phyloP scores from a whole-genome alignment of 2,888 invertebrate genomes.

The Adelognathus sp. region DNA sequence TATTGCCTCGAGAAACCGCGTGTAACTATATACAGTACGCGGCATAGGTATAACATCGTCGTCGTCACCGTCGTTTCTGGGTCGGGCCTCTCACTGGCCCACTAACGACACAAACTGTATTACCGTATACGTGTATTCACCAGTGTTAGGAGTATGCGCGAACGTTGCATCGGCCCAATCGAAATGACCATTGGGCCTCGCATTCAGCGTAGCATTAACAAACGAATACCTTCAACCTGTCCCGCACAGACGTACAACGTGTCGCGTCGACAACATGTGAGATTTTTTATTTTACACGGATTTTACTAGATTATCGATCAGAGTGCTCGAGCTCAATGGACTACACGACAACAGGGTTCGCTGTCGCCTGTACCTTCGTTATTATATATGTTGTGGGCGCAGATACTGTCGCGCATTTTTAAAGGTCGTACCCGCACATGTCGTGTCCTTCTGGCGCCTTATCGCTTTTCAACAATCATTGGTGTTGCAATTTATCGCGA shows the following conservation, averaged over 20 bases:
- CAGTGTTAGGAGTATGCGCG: conserved; percentile 3
- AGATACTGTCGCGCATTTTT: background rate
- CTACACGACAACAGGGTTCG: background rate
- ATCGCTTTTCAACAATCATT: conserved; percentile 9
- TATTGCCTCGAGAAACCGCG: conserved; percentile 3
- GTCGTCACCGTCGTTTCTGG: conserved; percentile 51
- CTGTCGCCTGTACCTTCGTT: background rate
- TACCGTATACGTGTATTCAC: conserved; percentile 14
- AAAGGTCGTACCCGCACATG: conserved; percentile 1
- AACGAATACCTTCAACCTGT: conserved; percentile 39
- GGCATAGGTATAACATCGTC: conserved; percentile 51
- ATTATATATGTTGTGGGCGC: background rate
- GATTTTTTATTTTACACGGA: background rate
- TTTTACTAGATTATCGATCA: conserved; percentile 41
- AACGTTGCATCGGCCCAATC: background rate
- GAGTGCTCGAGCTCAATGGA: conserved; percentile 19
- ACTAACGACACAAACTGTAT: conserved; percentile 47
- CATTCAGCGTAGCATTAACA: conserved; percentile 57
- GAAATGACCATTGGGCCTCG: conserved; percentile 64
- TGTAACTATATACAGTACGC: conserved; percentile 17
- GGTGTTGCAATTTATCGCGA: background rate
- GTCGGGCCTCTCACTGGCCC: conserved; percentile 73
- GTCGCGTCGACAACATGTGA: background rate
- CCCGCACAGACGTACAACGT: background rate
- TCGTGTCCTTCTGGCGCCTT: conserved; percentile 22